A percentile compares a stretch with the other conserved stretches of the same genome.
phyloP scores from a whole-genome alignment of 2,113 vertebrate species.

The Leptobrachium leishanense region DNA sequence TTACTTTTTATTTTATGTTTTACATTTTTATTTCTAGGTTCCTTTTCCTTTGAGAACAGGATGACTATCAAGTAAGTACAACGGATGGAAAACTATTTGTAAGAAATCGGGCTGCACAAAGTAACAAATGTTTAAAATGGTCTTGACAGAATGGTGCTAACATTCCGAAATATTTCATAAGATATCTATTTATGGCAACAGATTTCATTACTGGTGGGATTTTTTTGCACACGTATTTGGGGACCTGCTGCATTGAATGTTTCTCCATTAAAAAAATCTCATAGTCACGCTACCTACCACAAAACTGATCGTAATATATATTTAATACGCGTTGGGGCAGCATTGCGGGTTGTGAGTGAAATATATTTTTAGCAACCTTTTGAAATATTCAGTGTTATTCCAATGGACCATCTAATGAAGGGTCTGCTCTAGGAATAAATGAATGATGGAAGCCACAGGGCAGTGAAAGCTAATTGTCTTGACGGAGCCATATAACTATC shows the following conservation, averaged over 20 bases:
- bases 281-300: not conserved
- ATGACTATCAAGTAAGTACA: too few species aligned
- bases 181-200: not conserved
- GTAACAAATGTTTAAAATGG: not conserved
- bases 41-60: too few species aligned
- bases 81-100: too few species aligned
- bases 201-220: not conserved
- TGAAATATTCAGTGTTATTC: too few species aligned
- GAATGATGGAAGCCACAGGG: too few species aligned
- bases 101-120: not conserved
- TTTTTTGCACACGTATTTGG: not conserved
- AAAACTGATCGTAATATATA: not conserved
- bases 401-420: too few species aligned
- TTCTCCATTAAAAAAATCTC: not conserved
- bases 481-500: too few species aligned
- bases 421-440: too few species aligned
- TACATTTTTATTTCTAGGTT: too few species aligned
- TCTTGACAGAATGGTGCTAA: constrained; percentile 2
- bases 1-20: too few species aligned
- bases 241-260: not conserved
- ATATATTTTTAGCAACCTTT: not conserved
- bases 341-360: not conserved
- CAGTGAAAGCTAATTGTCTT: too few species aligned
- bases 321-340: not conserved
- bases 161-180: not conserved